Evolutionary conservation across 1,140 invertebrate genomes (phyloP).

Genomic region (Mizuhopecten yessoensis): DNA sequence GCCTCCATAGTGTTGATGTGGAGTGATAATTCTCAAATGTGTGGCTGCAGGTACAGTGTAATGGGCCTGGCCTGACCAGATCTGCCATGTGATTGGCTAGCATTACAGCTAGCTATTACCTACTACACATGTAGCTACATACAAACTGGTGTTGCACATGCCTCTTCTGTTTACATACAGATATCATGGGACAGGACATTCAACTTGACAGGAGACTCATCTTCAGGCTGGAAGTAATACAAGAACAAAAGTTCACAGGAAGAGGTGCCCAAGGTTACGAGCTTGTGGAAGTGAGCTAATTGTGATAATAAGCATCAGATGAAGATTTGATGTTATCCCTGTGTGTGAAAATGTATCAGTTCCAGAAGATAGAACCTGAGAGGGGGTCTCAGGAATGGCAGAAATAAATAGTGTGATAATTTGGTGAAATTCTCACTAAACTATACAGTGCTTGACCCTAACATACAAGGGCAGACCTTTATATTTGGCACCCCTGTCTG

Average conservation of each 20-base stretch:
- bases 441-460: neutral
- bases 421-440: neutral
- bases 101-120: neutral
- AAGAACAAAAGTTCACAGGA: neutral
- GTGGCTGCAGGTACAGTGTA: neutral
- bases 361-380: neutral
- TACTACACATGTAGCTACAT: conserved; percentile 4
- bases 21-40: neutral
- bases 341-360: neutral
- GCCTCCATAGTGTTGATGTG: neutral
- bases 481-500: too few species aligned
- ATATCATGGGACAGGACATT: neutral
- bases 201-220: neutral
- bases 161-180: neutral
- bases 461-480: too few species aligned
- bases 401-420: conserved; percentile 24
- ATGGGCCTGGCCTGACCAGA: neutral
- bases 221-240: neutral
- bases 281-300: neutral
- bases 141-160: neutral
- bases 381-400: neutral
- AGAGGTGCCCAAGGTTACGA: neutral
- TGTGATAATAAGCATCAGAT: neutral
- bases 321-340: neutral
- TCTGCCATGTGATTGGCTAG: neutral